Percentiles rank a stretch among this genome's conserved stretches.
Evolutionary conservation across 2,888 invertebrate species (phyloP).

Genomic region (Elmis aenea): DNA sequence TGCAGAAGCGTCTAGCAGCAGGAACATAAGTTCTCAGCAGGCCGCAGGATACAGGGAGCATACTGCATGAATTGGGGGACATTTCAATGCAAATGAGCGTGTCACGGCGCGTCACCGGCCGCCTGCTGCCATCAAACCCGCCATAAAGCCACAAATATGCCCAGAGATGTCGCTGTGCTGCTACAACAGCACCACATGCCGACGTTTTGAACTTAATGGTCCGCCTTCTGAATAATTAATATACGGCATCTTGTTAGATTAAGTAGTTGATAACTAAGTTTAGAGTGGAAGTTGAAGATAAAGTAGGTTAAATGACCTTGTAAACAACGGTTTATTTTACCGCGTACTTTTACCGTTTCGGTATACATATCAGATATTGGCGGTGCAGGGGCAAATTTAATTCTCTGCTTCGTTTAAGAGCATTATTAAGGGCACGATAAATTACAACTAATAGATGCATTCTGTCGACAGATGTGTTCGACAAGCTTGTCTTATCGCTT

Average conservation of each 20-base stretch:
- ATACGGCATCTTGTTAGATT: constrained; percentile 16
- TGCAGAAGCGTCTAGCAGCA: constrained; percentile 6
- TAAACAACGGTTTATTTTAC: too few relatives aligned
- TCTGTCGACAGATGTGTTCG: constrained; percentile 25
- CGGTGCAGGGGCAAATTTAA: too few relatives aligned
- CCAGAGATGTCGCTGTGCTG: constrained; percentile 22
- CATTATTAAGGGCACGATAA: constrained; percentile 12
- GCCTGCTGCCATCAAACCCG: constrained; percentile 31
- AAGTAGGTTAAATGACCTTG: too few relatives aligned
- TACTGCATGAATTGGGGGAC: constrained; percentile 35
- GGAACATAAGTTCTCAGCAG: constrained; percentile 26
- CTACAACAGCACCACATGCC: constrained; percentile 16
- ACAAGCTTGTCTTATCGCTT: constrained; percentile 21
- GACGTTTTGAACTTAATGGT: constrained; percentile 20
- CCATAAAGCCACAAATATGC: constrained; percentile 32
- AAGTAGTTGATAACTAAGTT: constrained; percentile 16
- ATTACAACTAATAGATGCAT: constrained; percentile 18
- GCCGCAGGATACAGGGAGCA: constrained; percentile 28
- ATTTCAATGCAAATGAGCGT: constrained; percentile 39
- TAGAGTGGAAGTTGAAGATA: too few relatives aligned
- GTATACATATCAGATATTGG: too few relatives aligned
- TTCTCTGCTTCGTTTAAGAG: too few relatives aligned
- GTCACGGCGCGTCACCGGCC: constrained; percentile 34
- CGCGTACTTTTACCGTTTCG: too few relatives aligned
- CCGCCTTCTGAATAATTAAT: constrained; percentile 22